Percentiles rank a stretch among this genome's conserved stretches.
phyloP scores from a whole-genome alignment of 2,113 vertebrate genomes.

The Pogona vitticeps region DNA sequence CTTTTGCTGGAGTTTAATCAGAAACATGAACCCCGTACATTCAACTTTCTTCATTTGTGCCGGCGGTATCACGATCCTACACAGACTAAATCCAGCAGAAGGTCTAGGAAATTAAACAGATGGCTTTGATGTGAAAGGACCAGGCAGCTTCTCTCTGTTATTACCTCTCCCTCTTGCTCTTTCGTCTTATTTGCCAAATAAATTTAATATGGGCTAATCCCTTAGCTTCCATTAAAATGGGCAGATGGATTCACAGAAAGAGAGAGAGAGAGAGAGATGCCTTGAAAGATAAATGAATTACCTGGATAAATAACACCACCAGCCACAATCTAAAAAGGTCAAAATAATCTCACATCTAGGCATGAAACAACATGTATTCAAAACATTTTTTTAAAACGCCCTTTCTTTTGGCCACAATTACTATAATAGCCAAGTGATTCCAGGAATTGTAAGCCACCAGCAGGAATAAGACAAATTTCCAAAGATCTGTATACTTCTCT shows the following conservation, averaged over 20 bases:
- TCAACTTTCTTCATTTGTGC: background rate
- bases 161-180: constrained; percentile 21
- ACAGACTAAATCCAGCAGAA: constrained; percentile 52
- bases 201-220: constrained; percentile 33
- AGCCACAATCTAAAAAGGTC: background rate
- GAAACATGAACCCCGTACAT: background rate
- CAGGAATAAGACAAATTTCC: too few species aligned
- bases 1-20: constrained; percentile 5
- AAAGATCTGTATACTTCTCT: too few species aligned
- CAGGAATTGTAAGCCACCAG: too few species aligned
- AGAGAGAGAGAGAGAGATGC: constrained; percentile 19
- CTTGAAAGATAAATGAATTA: constrained; percentile 46
- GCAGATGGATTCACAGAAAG: background rate
- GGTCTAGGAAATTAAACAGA: background rate
- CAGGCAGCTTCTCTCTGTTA: constrained; percentile 26
- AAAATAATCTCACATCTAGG: constrained; percentile 33
- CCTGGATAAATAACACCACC: constrained; percentile 39
- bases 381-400: too few species aligned
- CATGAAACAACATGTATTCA: background rate
- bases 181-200: constrained; percentile 1
- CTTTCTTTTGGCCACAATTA: too few species aligned
- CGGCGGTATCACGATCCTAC: constrained; percentile 18
- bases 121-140: constrained; percentile 53
- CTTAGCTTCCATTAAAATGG: constrained; percentile 25
- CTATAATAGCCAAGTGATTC: too few species aligned